Conservation (phyloP, 2,888 invertebrate species). For the Teleogryllus oceanicus region DNA sequence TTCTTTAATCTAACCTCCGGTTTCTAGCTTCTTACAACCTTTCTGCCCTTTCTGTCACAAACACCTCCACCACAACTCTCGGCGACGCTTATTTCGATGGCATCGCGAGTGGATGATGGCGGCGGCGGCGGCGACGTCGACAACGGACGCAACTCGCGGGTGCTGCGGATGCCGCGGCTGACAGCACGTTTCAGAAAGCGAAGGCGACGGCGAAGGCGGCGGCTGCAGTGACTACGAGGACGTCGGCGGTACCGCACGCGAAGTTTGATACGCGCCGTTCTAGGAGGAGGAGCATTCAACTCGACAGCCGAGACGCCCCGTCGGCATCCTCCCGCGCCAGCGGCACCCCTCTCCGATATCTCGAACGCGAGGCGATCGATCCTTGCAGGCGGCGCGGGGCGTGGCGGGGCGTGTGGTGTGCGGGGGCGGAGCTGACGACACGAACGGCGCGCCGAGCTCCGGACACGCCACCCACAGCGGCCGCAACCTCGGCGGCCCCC, state of each 20-base stretch:
- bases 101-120: neutral
- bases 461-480: too few species aligned
- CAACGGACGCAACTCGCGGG: neutral
- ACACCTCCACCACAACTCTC: neutral
- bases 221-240: neutral
- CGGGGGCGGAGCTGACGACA: neutral
- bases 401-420: neutral
- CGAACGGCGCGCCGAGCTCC: too few species aligned
- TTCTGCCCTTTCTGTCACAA: too few species aligned
- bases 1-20: too few species aligned
- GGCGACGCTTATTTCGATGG: neutral
- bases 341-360: neutral
- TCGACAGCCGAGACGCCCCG: neutral
- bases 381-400: neutral
- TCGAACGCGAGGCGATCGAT: neutral
- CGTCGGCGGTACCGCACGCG: neutral
- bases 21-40: too few species aligned
- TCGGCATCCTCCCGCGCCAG: neutral
- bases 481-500: too few species aligned
- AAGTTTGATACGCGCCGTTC: neutral
- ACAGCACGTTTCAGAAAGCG: neutral
- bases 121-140: too few species aligned
- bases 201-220: neutral
- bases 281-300: neutral
- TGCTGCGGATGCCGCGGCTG: neutral